Evolutionary conservation across 2,797 vertebrate species (phyloP), one percentile per base, ranked within the genome.

Genomic region (Gymnothorax javanicus): DNA sequence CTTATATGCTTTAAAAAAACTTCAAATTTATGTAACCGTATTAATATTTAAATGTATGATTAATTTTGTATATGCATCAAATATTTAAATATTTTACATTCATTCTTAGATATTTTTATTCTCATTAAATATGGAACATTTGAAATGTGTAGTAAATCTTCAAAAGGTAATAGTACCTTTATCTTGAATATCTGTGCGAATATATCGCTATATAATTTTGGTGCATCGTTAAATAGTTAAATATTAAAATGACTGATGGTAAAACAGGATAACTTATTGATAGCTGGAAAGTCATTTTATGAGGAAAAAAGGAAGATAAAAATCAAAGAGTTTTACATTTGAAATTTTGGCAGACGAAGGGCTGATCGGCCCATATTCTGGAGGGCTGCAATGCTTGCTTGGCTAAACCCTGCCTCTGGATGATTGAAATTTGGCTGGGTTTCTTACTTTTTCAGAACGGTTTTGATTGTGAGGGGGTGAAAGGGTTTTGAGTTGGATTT

Each of bases 81-180:
- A 54, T 56, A 54, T 81, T 54, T 81, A 20, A 81, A 20, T 23
- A 56, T 54, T 54, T 54, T 23, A 81, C 7, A 81, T 81, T n/a
- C 20, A 56, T 81, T 81, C 56, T 81, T 4, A 8, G 23, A 54
- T 23, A 23, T 54, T 56, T 54, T 81, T 23, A 8, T 20, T n/a
- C 25, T n/a, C 7, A 33, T 73, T 27, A 73, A 73, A 73, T 43
- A 73, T 27, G 3, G 43, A 12, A 73, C 43, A 27, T 73, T 73
- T 73, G 33, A 73, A 73, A 73, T 27, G 43, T 73, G 27, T 73
- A 73, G 25, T 73, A 73, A 73, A 73, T 73, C 25, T 73, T 73
- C 25, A 73, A 73, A 27, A 73, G 43, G 11, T 67, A 67, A 67
- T 67, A 67, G 23, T 67, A 67, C 9, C 71, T 33, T 43, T 33